These are phyloP conservation scores for Aspidiotus rigidus DNA, from an alignment of 2,888 invertebrate genomes.

Conservation along the genomic window DNA sequence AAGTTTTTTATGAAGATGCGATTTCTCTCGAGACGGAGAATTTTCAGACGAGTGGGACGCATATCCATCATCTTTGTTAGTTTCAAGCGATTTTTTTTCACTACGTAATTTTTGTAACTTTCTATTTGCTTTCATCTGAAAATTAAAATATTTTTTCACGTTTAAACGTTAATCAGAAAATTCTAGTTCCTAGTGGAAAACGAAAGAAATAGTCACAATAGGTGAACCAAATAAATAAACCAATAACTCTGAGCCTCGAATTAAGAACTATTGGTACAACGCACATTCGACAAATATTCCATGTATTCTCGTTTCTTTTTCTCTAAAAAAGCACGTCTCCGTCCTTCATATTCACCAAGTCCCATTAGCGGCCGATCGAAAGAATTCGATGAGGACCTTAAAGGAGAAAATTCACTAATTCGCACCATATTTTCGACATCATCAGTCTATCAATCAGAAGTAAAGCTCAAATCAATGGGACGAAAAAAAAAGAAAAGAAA, in stretches of 20 bases:
- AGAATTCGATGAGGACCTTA: conserved; percentile 34
- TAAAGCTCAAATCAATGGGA: too few species aligned
- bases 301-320: conserved; percentile 34
- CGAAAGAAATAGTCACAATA: not conserved
- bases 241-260: not conserved
- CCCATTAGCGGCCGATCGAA: conserved; percentile 30
- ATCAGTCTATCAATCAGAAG: not conserved
- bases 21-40: not conserved
- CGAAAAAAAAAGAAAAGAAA: too few species aligned
- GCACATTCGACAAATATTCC: conserved; percentile 34
- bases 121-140: too few species aligned
- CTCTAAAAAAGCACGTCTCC: conserved; percentile 32
- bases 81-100: too few species aligned
- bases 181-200: not conserved
- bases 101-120: too few species aligned
- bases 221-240: not conserved
- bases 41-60: not conserved
- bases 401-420: conserved; percentile 35
- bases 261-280: not conserved
- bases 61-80: too few species aligned
- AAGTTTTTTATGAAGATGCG: not conserved
- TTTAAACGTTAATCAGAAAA: not conserved
- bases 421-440: conserved; percentile 20
- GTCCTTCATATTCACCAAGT: conserved; percentile 34
- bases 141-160: not conserved